Base-by-base conservation (phyloP, 2,888 invertebrate genomes). In the Polydrusus pterygomalis region DNA sequence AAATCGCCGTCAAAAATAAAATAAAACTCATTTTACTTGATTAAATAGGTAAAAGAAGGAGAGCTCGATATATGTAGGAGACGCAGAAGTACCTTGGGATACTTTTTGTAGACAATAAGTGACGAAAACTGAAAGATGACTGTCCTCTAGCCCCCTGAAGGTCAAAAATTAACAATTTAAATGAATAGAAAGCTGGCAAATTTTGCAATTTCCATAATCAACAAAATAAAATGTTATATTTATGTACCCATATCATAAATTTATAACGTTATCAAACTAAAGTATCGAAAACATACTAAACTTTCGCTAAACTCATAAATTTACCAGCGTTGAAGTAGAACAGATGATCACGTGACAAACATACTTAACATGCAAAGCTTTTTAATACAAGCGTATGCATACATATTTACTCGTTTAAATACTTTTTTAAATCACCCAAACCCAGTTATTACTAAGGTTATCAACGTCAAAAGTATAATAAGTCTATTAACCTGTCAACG, bases 401-500 rank as follows among this genome's bases (percentile, higher is more conserved):
- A 73, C 45, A 69, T 63, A 54, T 60, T 67, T 40, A 47, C 63
- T 45, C 51, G 58, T 51, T 47, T 64, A 74, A 69, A 63, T 67
- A 38, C 43, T 67, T 72, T 71, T 71, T 45, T 65, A 60, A 67
- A 70, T 67, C 63, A 71, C 34, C 68, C 62, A 43, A 72, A 68
- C 71, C 71, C 47, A 18, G 67, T 75, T 71, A 72, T 75, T 75
- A 75, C 68, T 62, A 68, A 56, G 67, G 72, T 68, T 75, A 75
- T 75, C 75, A 72, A 71, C 75, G 71, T 75, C 72, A 67, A 75
- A 68, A 30, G 64, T 70, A 70, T 70, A 75, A 75, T 75, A 47
- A 67, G 75, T 75, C 68, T 72, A 75, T 75, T 75, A 72, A 68
- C 63, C 17, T 75, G 71, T 75, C 71, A 75, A 75, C 75, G 70